A percentile compares a stretch with the other conserved stretches of the same genome.
Conservation (phyloP, 2,113 vertebrate genomes). For the Rissa tridactyla region DNA sequence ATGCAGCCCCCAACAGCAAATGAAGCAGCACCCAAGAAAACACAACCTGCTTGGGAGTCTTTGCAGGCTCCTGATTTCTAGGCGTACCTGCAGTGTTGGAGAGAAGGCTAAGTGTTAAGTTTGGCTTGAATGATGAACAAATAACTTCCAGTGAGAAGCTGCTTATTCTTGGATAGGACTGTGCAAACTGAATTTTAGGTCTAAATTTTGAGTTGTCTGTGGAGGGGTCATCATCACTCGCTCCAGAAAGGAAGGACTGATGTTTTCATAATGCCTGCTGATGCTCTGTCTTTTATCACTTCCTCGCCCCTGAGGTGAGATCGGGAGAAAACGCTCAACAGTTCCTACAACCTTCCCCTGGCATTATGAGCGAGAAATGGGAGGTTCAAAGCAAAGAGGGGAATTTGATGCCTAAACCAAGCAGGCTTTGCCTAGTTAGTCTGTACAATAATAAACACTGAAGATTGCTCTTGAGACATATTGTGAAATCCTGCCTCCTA, state of each 20-base stretch:
- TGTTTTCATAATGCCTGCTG: rapidly evolving
- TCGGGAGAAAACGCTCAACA: background rate
- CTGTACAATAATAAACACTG: background rate
- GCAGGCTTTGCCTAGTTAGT: background rate
- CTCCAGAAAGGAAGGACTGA: background rate
- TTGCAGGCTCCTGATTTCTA: background rate
- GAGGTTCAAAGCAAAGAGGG: background rate
- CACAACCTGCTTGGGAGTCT: background rate
- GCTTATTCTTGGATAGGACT: background rate
- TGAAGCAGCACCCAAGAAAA: background rate
- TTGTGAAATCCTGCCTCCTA: background rate
- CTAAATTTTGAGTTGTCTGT: background rate
- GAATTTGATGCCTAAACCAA: background rate
- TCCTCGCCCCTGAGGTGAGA: background rate
- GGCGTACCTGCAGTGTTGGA: background rate
- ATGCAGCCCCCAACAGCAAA: background rate
- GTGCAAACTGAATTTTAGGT: background rate
- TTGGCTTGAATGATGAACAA: background rate
- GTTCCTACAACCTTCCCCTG: background rate
- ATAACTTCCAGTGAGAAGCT: background rate
- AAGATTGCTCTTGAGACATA: background rate
- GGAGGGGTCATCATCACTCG: background rate
- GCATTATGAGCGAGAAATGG: background rate
- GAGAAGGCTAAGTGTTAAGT: background rate
- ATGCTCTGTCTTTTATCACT: background rate